Conservation (phyloP, 2,888 invertebrate species). For the Slavum lentiscoides region DNA sequence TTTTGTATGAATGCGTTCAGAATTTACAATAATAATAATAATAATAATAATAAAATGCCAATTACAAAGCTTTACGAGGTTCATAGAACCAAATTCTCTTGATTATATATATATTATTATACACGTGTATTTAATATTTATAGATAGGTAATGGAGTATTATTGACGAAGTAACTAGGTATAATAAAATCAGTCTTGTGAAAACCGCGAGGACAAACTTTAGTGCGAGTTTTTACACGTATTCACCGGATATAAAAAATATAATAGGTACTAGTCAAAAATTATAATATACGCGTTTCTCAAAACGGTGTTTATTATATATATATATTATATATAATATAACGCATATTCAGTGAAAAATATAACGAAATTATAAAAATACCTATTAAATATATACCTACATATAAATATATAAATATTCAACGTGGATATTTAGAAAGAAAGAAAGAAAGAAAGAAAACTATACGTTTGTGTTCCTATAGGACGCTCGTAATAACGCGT, state of each 20-base stretch:
- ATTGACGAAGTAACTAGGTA: no score
- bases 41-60: neutral
- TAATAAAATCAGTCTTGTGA: neutral
- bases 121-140: neutral
- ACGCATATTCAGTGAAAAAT: neutral
- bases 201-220: no score
- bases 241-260: no score
- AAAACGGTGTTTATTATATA: no score
- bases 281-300: no score
- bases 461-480: neutral
- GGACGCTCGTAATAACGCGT: neutral
- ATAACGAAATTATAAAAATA: neutral
- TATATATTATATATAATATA: no score
- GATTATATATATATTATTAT: neutral
- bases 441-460: neutral
- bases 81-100: neutral
- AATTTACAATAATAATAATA: neutral
- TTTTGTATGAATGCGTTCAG: no score
- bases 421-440: no score
- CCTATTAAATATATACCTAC: no score
- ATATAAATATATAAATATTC: no score
- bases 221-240: no score
- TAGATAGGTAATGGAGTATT: neutral
- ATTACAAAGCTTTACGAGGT: neutral
- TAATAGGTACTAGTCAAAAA: no score